These are phyloP conservation scores for Lasioglossum baleicum DNA, from an alignment of 1,140 invertebrate genomes.

Conservation along the genomic window DNA sequence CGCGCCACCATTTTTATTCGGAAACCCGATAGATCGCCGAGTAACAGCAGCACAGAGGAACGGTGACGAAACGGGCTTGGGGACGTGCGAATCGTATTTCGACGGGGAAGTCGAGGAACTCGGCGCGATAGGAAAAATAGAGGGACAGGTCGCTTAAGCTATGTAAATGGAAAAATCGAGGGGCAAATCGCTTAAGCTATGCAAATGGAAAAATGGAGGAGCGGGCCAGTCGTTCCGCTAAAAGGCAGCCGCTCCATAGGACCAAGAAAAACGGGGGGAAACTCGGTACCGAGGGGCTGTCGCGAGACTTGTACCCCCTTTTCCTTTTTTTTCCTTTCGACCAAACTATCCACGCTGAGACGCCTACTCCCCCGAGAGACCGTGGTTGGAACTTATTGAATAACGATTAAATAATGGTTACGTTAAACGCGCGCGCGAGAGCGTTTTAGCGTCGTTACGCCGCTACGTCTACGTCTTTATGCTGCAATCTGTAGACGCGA, in stretches of 20 bases:
- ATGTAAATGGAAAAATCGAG: slow-evolving; percentile 46
- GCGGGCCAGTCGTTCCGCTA: slow-evolving; percentile 13
- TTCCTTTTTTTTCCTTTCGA: background rate
- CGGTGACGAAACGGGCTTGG: background rate
- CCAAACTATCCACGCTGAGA: background rate
- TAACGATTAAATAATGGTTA: too few species aligned
- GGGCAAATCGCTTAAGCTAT: slow-evolving; percentile 43
- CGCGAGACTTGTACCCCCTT: background rate
- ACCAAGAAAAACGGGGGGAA: background rate
- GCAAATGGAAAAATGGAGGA: slow-evolving; percentile 38
- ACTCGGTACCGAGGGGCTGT: background rate
- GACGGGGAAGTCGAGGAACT: slow-evolving; percentile 4
- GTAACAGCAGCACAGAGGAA: too few species aligned
- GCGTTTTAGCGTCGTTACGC: too few species aligned
- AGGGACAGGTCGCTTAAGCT: slow-evolving; percentile 34
- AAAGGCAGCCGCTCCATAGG: slow-evolving; percentile 20
- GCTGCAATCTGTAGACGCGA: too few species aligned
- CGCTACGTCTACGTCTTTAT: too few species aligned
- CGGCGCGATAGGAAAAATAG: slow-evolving; percentile 17
- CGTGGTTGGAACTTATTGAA: too few species aligned
- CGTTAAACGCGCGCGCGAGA: too few species aligned
- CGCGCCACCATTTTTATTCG: background rate
- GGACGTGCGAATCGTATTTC: slow-evolving; percentile 18
- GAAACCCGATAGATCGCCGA: background rate
- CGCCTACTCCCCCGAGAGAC: too few species aligned